These are phyloP conservation scores for Varanus komodoensis DNA, from an alignment of 2,113 vertebrate species.

Conservation along the genomic window DNA sequence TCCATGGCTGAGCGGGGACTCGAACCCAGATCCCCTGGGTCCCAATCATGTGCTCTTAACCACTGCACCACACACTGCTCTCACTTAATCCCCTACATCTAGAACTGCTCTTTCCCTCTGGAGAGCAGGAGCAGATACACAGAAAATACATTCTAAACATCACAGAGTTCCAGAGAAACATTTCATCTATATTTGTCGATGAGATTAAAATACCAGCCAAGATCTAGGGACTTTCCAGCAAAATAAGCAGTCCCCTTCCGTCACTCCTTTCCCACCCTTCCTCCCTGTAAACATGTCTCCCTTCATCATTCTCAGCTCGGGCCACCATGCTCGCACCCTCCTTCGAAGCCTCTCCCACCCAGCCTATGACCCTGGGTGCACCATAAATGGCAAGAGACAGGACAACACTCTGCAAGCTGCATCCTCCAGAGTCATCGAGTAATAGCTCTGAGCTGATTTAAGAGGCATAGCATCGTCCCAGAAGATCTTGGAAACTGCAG, in stretches of 20 bases:
- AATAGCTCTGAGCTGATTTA: not conserved
- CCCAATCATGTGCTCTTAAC: too few species aligned
- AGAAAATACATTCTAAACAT: not conserved
- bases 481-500: not conserved
- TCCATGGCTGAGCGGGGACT: too few species aligned
- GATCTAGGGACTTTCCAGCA: constrained; percentile 1
- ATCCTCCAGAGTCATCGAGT: not conserved
- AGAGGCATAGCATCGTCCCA: not conserved
- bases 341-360: not conserved
- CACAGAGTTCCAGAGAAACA: not conserved
- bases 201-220: not conserved
- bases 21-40: too few species aligned
- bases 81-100: not conserved
- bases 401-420: not conserved
- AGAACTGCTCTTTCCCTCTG: not conserved
- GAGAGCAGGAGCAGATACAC: not conserved
- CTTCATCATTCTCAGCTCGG: not conserved
- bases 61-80: not conserved
- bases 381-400: not conserved
- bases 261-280: not conserved
- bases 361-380: not conserved
- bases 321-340: not conserved
- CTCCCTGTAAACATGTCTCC: not conserved
- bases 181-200: not conserved
- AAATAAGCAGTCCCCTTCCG: not conserved